A percentile compares a stretch with the other conserved stretches of the same genome.
phyloP scores from a whole-genome alignment of 2,888 invertebrate species.

The Gastrophysa polygoni region DNA sequence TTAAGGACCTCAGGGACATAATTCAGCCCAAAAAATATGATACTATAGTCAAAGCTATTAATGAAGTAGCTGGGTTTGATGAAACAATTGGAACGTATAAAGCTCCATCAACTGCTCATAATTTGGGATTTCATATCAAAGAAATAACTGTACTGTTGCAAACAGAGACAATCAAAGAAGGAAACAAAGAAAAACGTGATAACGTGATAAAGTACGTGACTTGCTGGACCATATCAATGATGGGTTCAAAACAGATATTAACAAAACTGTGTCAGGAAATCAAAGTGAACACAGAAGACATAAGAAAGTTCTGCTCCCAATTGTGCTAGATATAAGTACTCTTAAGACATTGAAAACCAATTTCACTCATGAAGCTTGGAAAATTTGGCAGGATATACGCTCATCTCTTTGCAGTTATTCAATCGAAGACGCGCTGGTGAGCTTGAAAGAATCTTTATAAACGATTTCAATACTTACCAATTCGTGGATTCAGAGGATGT shows the following conservation, averaged over 20 bases:
- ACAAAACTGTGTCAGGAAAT: slow-evolving; percentile 17
- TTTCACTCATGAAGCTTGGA: slow-evolving; percentile 19
- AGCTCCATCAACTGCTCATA: slow-evolving; percentile 21
- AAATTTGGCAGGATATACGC: slow-evolving; percentile 19
- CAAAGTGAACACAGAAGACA: slow-evolving; percentile 20
- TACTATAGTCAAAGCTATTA: slow-evolving; percentile 16
- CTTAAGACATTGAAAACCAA: slow-evolving; percentile 15
- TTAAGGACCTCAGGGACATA: slow-evolving; percentile 17
- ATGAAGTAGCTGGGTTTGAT: slow-evolving; percentile 17
- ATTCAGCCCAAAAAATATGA: slow-evolving; percentile 18
- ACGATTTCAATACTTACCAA: slow-evolving; percentile 19
- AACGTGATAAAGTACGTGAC: slow-evolving; percentile 6
- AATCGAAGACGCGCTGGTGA: slow-evolving; percentile 30
- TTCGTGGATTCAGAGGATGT: slow-evolving; percentile 14
- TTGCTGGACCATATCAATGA: slow-evolving; percentile 19
- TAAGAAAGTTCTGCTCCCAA: slow-evolving; percentile 23
- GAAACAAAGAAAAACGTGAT: slow-evolving; percentile 4
- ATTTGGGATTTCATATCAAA: slow-evolving; percentile 18
- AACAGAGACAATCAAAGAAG: slow-evolving; percentile 15
- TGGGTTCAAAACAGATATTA: slow-evolving; percentile 22
- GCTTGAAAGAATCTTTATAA: slow-evolving; percentile 21
- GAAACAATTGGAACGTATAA: slow-evolving; percentile 16
- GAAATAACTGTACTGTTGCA: background rate
- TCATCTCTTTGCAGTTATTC: slow-evolving; percentile 28
- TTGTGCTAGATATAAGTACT: slow-evolving; percentile 20